Evolutionary conservation across 2,888 invertebrate species (phyloP).

Genomic region (Callyntrura sp.): DNA sequence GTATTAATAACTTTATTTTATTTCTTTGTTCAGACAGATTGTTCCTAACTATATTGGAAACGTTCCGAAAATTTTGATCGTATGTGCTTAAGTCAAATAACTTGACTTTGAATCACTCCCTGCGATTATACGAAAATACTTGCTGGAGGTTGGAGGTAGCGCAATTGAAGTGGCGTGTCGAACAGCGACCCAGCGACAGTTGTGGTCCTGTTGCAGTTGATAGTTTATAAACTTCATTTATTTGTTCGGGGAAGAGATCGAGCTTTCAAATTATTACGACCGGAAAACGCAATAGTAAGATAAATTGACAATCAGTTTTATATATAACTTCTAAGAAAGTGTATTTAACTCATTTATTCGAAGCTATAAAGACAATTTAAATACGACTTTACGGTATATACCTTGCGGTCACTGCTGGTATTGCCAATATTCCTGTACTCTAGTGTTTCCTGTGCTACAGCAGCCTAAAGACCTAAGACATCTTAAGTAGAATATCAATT

Average conservation of each 20-base stretch:
- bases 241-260: constrained; percentile 60
- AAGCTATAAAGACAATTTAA: constrained; percentile 30
- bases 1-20: neutral
- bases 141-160: neutral
- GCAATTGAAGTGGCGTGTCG: neutral
- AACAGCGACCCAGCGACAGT: constrained; percentile 18
- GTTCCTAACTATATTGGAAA: constrained; percentile 21
- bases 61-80: constrained; percentile 24
- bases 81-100: neutral
- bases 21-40: constrained; percentile 3
- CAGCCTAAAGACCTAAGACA: constrained; percentile 55
- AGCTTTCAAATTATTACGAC: constrained; percentile 67
- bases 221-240: constrained; percentile 20
- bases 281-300: constrained; percentile 75
- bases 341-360: constrained; percentile 11
- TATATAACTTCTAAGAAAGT: constrained; percentile 62
- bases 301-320: constrained; percentile 76
- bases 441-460: constrained; percentile 71
- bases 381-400: constrained; percentile 5
- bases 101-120: neutral
- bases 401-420: constrained; percentile 46
- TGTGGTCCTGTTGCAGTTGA: constrained; percentile 16
- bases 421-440: constrained; percentile 38
- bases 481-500: constrained; percentile 19
- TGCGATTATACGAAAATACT: neutral